Evolutionary conservation across 2,888 invertebrate species (phyloP), one percentile per base, ranked within the genome.

Genomic region (Litoditis marina): DNA sequence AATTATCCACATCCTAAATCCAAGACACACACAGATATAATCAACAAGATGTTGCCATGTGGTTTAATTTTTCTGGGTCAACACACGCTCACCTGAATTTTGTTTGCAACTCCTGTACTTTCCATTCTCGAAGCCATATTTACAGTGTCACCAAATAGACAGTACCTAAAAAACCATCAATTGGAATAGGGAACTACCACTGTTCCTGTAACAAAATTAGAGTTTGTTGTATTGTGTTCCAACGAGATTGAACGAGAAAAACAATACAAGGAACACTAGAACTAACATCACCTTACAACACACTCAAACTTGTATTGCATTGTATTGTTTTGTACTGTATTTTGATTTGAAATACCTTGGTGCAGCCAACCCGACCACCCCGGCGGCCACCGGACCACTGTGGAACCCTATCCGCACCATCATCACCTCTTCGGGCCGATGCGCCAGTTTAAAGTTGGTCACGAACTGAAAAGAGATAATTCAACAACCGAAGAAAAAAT

Each of bases 391-490:
- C 19, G 76, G 67, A 22, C 81, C 81, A 58, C 74, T 77, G 65
- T 81, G 81, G 63, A 81, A 82, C 11, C 81, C 81, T 36, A 81
- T 81, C 22, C 81, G 66, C 7, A 81, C 81, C 79, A 79, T 80
- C 77, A 80, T 78, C 6, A 76, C 30, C 36, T 81, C 81, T 60
- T 81, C 80, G 6, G 81, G 81, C 13, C 73, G 64, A 57, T 81
- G 81, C 8, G 78, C 79, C 42, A 81, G 63, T 69, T 81, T 81
- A 72, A 81, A 81, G 65, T 74, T 74, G 53, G 65, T 66, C 7
- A 71, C 76, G 52, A 76, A 78, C 69, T 76, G 54, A 47, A 71
- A 66, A 2, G 46, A 27, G 4, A 13, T 28, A 28, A 4, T 7
- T 27, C n/a, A n/a, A n/a, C n/a, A n/a, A n/a, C n/a, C n/a, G n/a